These are phyloP conservation scores for Notodonta dromedarius DNA, from an alignment of 2,888 invertebrate species.

Conservation along the genomic window DNA sequence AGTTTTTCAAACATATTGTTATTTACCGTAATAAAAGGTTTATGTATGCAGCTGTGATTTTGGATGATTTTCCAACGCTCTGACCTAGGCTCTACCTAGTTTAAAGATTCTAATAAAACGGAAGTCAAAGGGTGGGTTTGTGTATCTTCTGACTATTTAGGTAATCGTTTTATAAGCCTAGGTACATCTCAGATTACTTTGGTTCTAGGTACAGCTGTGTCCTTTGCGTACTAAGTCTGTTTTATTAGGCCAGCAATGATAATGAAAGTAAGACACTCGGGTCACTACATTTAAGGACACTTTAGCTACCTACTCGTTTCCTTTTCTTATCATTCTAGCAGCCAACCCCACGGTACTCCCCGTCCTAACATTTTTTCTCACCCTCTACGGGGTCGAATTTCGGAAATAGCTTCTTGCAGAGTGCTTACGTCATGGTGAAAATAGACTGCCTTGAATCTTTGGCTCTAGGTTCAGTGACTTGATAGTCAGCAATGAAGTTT, in stretches of 20 bases:
- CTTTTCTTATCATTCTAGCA: conserved; percentile 34
- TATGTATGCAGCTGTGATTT: too few species aligned
- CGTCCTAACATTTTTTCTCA: conserved; percentile 30
- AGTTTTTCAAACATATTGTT: too few species aligned
- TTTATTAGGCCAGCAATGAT: background rate
- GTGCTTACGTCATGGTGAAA: conserved; percentile 25
- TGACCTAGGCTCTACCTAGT: too few species aligned
- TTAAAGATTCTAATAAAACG: too few species aligned
- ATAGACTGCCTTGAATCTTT: conserved; percentile 15
- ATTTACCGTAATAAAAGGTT: too few species aligned
- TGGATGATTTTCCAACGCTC: too few species aligned
- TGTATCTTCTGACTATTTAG: too few species aligned
- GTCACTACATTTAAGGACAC: conserved; percentile 26
- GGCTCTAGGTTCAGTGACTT: conserved; percentile 14
- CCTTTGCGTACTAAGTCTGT: too few species aligned
- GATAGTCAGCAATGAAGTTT: conserved; percentile 9
- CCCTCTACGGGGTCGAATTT: conserved; percentile 35
- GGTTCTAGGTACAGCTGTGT: too few species aligned
- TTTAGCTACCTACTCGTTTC: conserved; percentile 21
- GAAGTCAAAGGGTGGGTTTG: too few species aligned
- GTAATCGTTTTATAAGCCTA: too few species aligned
- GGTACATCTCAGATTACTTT: too few species aligned
- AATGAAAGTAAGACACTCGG: background rate
- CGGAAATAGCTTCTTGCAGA: conserved; percentile 34
- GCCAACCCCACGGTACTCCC: conserved; percentile 23